Percentiles rank a stretch among this genome's conserved stretches.
Evolutionary conservation across 2,888 invertebrate genomes (phyloP).

Genomic region (Drosophila recens): DNA sequence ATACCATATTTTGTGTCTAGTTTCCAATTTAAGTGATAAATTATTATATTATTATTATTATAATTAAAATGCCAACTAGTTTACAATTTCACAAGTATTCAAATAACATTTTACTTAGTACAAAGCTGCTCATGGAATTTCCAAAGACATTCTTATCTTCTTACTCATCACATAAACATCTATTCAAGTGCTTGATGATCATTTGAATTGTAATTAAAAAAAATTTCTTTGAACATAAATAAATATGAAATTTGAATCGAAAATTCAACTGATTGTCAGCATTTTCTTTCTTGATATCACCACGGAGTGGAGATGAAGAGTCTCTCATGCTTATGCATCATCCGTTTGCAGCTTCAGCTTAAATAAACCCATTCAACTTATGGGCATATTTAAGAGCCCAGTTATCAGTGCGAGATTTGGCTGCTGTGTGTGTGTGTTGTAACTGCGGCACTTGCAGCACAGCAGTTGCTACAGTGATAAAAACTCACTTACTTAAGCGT

Average conservation of each 20-base stretch:
- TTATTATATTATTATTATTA: too few species aligned
- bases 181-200: slow-evolving; percentile 3
- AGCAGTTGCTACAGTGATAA: slow-evolving; percentile 24
- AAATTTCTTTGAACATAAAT: slow-evolving; percentile 11
- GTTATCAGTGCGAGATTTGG: slow-evolving; percentile 21
- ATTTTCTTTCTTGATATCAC: slow-evolving; percentile 2
- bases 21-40: background rate
- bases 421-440: background rate
- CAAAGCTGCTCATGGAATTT: background rate
- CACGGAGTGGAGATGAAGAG: background rate
- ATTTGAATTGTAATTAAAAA: background rate
- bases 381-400: slow-evolving; percentile 5
- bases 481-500: slow-evolving; percentile 12
- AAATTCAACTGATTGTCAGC: slow-evolving; percentile 28
- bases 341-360: slow-evolving; percentile 1
- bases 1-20: background rate
- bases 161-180: slow-evolving; percentile 4
- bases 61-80: too few species aligned
- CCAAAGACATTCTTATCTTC: background rate
- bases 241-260: slow-evolving; percentile 19
- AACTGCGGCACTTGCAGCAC: slow-evolving; percentile 7
- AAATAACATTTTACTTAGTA: background rate
- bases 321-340: background rate
- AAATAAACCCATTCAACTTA: slow-evolving; percentile 11
- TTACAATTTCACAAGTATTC: background rate